A percentile compares a stretch with the other conserved stretches of the same genome.
phyloP scores from a whole-genome alignment of 2,888 invertebrate species.

The Leptinotarsa haldemani region DNA sequence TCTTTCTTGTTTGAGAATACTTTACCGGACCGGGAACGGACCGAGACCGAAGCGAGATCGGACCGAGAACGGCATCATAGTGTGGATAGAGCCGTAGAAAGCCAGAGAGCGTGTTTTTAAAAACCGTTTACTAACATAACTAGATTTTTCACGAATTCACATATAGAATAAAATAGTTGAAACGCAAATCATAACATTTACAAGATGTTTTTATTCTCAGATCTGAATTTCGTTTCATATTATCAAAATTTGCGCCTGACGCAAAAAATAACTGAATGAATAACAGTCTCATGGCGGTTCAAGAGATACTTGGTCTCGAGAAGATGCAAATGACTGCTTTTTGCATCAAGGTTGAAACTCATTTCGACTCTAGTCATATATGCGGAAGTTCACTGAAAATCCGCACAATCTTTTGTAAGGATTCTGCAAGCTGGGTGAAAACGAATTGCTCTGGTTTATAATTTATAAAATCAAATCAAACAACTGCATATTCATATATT shows the following conservation, averaged over 20 bases:
- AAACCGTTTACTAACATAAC: too few relatives aligned
- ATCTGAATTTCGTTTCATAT: neutral
- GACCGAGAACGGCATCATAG: too few relatives aligned
- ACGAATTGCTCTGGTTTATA: neutral
- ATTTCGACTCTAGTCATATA: neutral
- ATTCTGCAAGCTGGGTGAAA: neutral
- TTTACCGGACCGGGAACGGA: too few relatives aligned
- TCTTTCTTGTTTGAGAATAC: too few relatives aligned
- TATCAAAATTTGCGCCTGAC: neutral
- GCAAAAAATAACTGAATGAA: slow-evolving; percentile 4
- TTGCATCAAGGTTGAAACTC: slow-evolving; percentile 3
- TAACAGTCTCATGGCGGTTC: neutral
- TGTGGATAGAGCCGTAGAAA: too few relatives aligned
- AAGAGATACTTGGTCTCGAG: neutral
- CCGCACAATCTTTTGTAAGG: neutral
- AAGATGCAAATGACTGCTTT: neutral
- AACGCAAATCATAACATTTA: too few relatives aligned
- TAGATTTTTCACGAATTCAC: too few relatives aligned
- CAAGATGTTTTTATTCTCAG: neutral
- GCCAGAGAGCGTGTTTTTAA: too few relatives aligned
- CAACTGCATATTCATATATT: neutral
- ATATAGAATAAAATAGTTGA: too few relatives aligned
- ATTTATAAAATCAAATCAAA: neutral
- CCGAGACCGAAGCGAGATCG: too few relatives aligned
- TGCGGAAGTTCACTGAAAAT: slow-evolving; percentile 5